Base-by-base conservation (phyloP, 2,113 vertebrate genomes). In the Labeo rohita region DNA sequence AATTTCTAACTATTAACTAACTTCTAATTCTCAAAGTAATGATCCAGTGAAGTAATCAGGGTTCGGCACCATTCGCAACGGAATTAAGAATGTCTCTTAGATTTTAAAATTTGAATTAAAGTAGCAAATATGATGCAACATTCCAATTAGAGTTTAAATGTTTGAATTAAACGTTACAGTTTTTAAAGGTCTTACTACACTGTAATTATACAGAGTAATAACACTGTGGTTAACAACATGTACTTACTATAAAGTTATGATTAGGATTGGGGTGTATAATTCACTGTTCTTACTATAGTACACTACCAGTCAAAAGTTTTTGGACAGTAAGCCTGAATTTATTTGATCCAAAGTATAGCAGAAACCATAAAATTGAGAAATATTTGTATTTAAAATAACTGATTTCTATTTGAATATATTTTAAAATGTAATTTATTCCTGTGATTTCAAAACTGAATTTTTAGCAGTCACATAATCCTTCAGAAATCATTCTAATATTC, bases 1-100 rank as follows among this genome's bases (percentile, higher is more conserved):
- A 72, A 72, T 45, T 72, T 36, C 13, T 54, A 28, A 50, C n/a
- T 77, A 75, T 50, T 50, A 77, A 76, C 12, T 34, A 16, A 76
- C 52, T 76, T 43, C 36, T 10, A 10, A 15, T 68, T 8, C 43
- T 43, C 0, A 0, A 74, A 7, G 2, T 13, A 23, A 49, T 49
- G 72, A 49, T 4, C 45, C 11, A 23, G 43, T 50, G 45, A 15
- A 34, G 63, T 49, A 47, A 47, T 74, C 72, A 49, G 10, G 72
- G 21, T 74, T 74, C 1, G 47, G 72, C 43, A 47, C 72, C 6
- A 13, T 74, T 74, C 6, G 49, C 45, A 21, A 74, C 5, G 6
- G 9, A 74, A 49, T 47, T 74, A 47, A 11, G 45, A 47, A 47
- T 65, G 61, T 28, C 23, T 47, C n/a, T 47, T 13, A n/a, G 12